Evolutionary conservation across 2,888 invertebrate genomes (phyloP).

Genomic region (Electrophaes corylata): DNA sequence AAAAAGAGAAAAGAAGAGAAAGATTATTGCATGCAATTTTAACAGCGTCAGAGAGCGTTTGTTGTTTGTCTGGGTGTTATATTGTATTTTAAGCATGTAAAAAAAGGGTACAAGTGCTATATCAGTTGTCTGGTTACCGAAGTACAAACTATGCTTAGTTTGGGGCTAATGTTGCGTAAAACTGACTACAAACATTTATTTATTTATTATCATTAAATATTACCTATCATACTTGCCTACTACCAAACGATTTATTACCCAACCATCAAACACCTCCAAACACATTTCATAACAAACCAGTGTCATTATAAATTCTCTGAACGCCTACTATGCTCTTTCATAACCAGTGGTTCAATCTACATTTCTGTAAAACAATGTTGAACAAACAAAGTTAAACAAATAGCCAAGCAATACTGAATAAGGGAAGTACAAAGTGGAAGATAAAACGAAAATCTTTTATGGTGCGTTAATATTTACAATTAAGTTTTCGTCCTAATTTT

Average conservation of each 20-base stretch:
- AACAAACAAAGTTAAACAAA: conserved; percentile 18
- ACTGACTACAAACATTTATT: no score
- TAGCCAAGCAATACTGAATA: conserved; percentile 15
- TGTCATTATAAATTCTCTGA: conserved; percentile 37
- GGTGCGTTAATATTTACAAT: conserved; percentile 12
- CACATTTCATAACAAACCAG: conserved; percentile 36
- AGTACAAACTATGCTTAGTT: no score
- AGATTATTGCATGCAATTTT: no score
- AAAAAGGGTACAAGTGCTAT: no score
- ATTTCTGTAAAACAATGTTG: conserved; percentile 27
- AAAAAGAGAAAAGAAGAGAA: no score
- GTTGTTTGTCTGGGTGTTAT: no score
- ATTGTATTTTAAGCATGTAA: no score
- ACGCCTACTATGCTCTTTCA: conserved; percentile 39
- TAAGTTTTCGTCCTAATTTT: conserved; percentile 3
- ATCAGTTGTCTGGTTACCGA: no score
- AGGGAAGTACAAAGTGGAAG: conserved; percentile 11
- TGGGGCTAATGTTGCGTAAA: no score
- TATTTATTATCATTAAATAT: no score
- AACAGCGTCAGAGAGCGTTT: no score
- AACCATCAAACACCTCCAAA: conserved; percentile 26
- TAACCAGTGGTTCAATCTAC: conserved; percentile 26
- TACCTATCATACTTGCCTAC: neutral
- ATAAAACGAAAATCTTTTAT: conserved; percentile 13
- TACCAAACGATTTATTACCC: conserved; percentile 22